phyloP scores from a whole-genome alignment of 2,888 invertebrate genomes.

The Cheilosia variabilis region DNA sequence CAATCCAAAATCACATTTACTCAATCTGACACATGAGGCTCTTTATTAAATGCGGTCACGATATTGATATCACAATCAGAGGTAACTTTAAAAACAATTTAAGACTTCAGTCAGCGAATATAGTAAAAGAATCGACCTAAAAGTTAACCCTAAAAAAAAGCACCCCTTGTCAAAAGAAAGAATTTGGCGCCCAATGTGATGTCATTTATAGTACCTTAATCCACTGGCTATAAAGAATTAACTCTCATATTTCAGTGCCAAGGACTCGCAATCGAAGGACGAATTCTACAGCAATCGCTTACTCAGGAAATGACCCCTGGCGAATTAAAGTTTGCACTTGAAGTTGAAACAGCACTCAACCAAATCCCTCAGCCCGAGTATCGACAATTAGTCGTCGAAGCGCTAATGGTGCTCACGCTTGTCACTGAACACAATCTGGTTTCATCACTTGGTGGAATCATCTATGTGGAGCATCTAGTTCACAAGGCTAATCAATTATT shows the following conservation, averaged over 20 bases:
- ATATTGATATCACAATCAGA: too few relatives aligned
- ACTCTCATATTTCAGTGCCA: conserved; percentile 88
- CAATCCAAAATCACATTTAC: too few relatives aligned
- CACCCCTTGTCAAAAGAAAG: neutral
- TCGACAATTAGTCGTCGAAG: conserved; percentile 97
- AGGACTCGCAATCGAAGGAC: conserved; percentile 96
- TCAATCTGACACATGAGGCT: too few relatives aligned
- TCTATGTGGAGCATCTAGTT: conserved; percentile 95
- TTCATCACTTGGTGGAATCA: conserved; percentile 89
- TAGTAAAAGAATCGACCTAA: too few relatives aligned
- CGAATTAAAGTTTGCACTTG: conserved; percentile 98
- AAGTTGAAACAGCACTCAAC: conserved; percentile 98
- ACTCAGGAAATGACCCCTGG: conserved; percentile 99
- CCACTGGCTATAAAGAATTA: neutral
- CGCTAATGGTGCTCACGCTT: conserved; percentile 96
- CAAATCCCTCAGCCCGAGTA: conserved; percentile 99
- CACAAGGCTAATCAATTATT: conserved; percentile 97
- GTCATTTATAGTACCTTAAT: neutral
- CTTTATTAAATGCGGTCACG: too few relatives aligned
- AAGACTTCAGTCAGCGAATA: too few relatives aligned
- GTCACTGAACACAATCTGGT: conserved; percentile 94
- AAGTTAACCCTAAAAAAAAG: too few relatives aligned
- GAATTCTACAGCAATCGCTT: conserved; percentile 94
- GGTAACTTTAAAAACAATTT: too few relatives aligned
- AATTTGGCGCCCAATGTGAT: neutral